phyloP scores from a whole-genome alignment of 2,797 vertebrate genomes.

The Spinibarbus caldwelli region DNA sequence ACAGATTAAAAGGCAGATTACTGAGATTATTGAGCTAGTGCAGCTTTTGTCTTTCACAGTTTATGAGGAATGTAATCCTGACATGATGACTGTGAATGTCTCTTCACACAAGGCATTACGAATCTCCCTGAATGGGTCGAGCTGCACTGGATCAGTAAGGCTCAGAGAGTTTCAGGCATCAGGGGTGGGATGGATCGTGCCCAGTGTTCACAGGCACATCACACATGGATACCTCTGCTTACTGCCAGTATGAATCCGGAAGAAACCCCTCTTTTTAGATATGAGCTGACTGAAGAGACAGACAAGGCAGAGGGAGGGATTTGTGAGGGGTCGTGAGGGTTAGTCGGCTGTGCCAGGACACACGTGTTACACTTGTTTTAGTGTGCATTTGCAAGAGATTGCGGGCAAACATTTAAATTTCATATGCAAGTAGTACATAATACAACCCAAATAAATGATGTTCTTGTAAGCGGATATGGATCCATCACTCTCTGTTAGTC shows the following conservation, averaged over 20 bases:
- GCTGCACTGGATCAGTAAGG: constrained; percentile 66
- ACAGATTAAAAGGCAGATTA: constrained; percentile 55
- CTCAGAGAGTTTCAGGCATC: constrained; percentile 67
- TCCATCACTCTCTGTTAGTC: neutral
- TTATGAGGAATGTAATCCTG: constrained; percentile 26
- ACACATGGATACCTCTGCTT: constrained; percentile 93
- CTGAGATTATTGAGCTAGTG: constrained; percentile 73
- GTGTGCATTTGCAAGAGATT: constrained; percentile 12
- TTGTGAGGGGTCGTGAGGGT: constrained; percentile 70
- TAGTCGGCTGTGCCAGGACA: constrained; percentile 40
- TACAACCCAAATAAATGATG: no score
- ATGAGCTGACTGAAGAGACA: constrained; percentile 87
- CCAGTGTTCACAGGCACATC: constrained; percentile 75
- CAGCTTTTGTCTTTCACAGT: constrained; percentile 24
- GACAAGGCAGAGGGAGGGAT: constrained; percentile 80
- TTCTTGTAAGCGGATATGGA: neutral
- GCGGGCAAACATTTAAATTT: neutral
- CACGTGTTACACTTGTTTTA: constrained; percentile 54
- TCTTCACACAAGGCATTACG: neutral
- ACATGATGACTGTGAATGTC: neutral
- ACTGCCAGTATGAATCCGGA: constrained; percentile 94
- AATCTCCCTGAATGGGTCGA: neutral
- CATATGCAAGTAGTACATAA: neutral
- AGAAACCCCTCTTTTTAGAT: constrained; percentile 98
- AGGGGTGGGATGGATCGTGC: constrained; percentile 67